Conservation (phyloP, 1,140 invertebrate species). For the Ceratosolen fusciceps region DNA sequence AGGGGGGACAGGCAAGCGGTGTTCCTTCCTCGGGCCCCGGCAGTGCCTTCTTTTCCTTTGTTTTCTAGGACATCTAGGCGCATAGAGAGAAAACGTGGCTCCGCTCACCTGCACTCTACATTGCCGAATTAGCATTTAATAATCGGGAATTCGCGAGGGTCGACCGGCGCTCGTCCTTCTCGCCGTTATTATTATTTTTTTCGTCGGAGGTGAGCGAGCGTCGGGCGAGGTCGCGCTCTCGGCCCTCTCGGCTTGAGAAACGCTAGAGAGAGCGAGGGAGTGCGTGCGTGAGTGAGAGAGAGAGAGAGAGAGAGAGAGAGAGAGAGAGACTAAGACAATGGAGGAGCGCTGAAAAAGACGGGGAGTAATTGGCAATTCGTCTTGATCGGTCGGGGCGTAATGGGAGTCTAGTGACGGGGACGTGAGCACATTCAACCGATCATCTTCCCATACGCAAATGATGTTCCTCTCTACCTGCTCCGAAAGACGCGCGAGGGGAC, state of each 20-base stretch:
- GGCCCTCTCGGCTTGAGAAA: too few relatives aligned
- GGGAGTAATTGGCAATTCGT: background rate
- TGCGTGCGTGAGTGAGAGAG: too few relatives aligned
- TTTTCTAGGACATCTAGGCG: conserved; percentile 9
- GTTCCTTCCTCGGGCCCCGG: too few relatives aligned
- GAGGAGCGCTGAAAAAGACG: background rate
- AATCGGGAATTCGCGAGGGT: background rate
- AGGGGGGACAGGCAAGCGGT: too few relatives aligned
- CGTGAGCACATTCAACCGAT: background rate
- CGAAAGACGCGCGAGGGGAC: too few relatives aligned
- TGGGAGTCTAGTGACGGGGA: background rate
- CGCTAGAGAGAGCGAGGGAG: background rate
- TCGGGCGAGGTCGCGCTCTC: background rate
- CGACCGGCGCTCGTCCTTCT: too few relatives aligned
- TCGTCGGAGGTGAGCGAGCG: too few relatives aligned
- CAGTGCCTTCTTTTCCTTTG: conserved; percentile 15
- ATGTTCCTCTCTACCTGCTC: background rate
- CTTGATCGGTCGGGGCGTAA: background rate
- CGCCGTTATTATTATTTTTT: too few relatives aligned
- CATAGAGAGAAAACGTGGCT: background rate
- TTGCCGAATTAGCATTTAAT: background rate
- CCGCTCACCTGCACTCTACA: background rate
- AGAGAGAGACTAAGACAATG: background rate
- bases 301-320: background rate
- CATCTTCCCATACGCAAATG: conserved; percentile 21